Percentiles rank a stretch among this genome's conserved stretches.
phyloP scores from a whole-genome alignment of 2,888 invertebrate genomes.

The Erpobdella octoculata region DNA sequence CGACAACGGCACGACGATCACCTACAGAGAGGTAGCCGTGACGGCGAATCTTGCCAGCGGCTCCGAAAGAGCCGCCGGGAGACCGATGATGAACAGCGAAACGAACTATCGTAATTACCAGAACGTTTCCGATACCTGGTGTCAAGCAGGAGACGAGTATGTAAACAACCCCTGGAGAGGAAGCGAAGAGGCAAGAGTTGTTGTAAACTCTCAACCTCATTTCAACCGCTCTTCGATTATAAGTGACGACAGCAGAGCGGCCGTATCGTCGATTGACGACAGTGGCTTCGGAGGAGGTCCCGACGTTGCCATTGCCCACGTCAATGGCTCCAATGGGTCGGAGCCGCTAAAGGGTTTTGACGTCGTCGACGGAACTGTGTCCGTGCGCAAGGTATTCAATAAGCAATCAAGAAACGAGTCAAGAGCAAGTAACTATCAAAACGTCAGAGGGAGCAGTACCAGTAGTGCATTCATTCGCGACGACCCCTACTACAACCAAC shows the following conservation, averaged over 20 bases:
- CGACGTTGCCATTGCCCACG: slow-evolving; percentile 12
- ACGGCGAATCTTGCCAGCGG: slow-evolving; percentile 4
- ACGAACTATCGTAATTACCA: not conserved
- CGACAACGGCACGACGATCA: not conserved
- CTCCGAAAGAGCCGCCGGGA: not conserved
- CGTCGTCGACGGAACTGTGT: slow-evolving; percentile 7
- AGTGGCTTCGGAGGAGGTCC: not conserved
- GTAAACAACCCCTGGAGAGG: not conserved
- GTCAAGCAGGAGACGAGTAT: not conserved
- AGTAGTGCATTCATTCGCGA: not conserved
- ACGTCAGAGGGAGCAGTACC: not conserved
- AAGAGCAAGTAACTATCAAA: too few relatives aligned
- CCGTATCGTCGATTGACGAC: slow-evolving; percentile 10
- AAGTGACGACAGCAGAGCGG: not conserved
- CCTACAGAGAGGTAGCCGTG: slow-evolving; percentile 26
- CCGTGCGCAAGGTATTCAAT: slow-evolving; percentile 4
- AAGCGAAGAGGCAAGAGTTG: not conserved
- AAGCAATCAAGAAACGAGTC: not conserved
- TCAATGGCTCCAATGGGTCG: not conserved
- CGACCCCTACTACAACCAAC: not conserved
- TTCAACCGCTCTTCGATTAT: not conserved
- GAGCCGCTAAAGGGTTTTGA: not conserved
- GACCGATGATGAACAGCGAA: not conserved
- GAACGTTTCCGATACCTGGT: not conserved
- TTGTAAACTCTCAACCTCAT: not conserved